Evolutionary conservation across 1,140 invertebrate species (phyloP).

Genomic region (Pseudachorutes palmiensis): DNA sequence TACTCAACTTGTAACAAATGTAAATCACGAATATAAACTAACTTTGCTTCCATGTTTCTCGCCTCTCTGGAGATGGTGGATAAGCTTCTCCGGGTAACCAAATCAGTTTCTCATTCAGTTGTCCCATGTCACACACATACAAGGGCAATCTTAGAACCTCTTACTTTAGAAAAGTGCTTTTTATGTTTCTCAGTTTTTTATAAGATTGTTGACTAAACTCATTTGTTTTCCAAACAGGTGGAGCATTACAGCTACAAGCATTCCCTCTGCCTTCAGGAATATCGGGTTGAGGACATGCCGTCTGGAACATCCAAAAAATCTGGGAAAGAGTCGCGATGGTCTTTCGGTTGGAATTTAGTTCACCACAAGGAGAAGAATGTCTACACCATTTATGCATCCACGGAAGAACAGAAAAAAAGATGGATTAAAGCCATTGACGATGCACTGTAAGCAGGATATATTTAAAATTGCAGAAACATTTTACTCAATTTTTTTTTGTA

Average conservation of each 20-base stretch:
- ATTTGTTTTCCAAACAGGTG: slow-evolving; percentile 49
- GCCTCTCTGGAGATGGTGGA: slow-evolving; percentile 51
- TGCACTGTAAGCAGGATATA: slow-evolving; percentile 62
- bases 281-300: slow-evolving; percentile 68
- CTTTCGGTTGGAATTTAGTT: slow-evolving; percentile 68
- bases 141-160: neutral
- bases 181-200: slow-evolving; percentile 22
- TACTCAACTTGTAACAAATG: too few species aligned
- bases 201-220: neutral
- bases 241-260: slow-evolving; percentile 88
- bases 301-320: slow-evolving; percentile 51
- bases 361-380: slow-evolving; percentile 70
- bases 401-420: slow-evolving; percentile 73
- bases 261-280: slow-evolving; percentile 73
- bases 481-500: too few species aligned
- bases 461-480: neutral
- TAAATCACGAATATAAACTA: too few species aligned
- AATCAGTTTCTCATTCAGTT: slow-evolving; percentile 14
- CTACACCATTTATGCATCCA: slow-evolving; percentile 82
- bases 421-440: slow-evolving; percentile 88
- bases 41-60: too few species aligned
- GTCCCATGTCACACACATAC: neutral
- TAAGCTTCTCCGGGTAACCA: slow-evolving; percentile 48
- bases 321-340: slow-evolving; percentile 63
- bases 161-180: neutral